Conservation (phyloP, 2,888 invertebrate species). For the Antheraea yamamai region DNA sequence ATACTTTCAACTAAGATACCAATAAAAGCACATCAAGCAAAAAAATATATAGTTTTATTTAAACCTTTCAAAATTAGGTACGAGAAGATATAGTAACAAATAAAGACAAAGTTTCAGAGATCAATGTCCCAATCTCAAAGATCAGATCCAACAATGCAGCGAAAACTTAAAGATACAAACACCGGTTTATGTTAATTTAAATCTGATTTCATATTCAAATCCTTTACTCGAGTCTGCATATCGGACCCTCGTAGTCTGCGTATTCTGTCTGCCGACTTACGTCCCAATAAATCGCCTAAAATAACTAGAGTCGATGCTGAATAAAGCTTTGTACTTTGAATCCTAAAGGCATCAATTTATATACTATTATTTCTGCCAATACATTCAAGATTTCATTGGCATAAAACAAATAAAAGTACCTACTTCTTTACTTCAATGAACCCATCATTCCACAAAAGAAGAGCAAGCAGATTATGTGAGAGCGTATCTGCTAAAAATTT, state of each 20-base stretch:
- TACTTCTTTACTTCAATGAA: not conserved
- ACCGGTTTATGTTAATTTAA: constrained; percentile 75
- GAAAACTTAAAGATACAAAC: constrained; percentile 73
- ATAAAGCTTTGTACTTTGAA: constrained; percentile 2
- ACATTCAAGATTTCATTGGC: not conserved
- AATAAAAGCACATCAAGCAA: too few relatives aligned
- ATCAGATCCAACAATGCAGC: constrained; percentile 64
- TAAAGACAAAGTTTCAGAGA: constrained; percentile 26
- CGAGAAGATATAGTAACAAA: not conserved
- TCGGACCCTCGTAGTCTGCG: constrained; percentile 19
- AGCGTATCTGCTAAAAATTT: too few relatives aligned
- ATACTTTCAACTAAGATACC: too few relatives aligned
- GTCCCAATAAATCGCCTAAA: constrained; percentile 16
- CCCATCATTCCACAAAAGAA: too few relatives aligned
- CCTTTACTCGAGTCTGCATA: constrained; percentile 38
- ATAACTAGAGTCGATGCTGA: not conserved
- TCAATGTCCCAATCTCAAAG: constrained; percentile 43
- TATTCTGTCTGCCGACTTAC: constrained; percentile 18
- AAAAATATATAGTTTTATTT: not conserved
- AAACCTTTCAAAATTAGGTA: not conserved
- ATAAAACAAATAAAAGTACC: too few relatives aligned
- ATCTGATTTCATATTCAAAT: constrained; percentile 72
- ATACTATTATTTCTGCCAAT: not conserved
- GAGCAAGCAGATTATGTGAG: too few relatives aligned
- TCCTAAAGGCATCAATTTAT: not conserved